A percentile compares a stretch with the other conserved stretches of the same genome.
These are phyloP conservation scores for Arvicola amphibius DNA, from an alignment of 2,797 vertebrate genomes.

Conservation along the genomic window DNA sequence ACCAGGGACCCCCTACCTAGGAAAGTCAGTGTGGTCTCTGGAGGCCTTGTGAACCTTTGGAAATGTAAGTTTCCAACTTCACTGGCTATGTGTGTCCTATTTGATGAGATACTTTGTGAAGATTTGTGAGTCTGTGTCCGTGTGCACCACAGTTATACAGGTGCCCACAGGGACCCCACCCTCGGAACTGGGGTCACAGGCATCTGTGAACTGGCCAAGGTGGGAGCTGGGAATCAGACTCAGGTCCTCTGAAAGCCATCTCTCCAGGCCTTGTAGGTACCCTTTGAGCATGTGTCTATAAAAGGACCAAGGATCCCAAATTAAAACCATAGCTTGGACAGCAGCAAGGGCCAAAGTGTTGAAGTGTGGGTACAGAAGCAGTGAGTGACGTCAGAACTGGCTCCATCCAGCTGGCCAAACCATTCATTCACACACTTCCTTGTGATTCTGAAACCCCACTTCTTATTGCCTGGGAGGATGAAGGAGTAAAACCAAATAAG, in stretches of 20 bases:
- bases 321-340: not conserved
- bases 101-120: not conserved
- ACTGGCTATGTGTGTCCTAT: not conserved
- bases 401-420: not conserved
- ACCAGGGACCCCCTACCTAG: not conserved
- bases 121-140: not conserved
- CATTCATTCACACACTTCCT: not conserved
- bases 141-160: not conserved
- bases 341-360: too few relatives aligned
- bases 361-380: not conserved
- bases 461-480: not conserved
- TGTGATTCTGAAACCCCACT: not conserved
- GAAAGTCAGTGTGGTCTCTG: not conserved
- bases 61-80: not conserved
- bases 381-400: not conserved
- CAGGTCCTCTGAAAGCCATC: not conserved
- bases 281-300: not conserved
- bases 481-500: not conserved
- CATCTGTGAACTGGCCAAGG: not conserved
- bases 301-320: not conserved
- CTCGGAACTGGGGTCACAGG: not conserved
- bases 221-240: not conserved
- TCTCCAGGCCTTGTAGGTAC: not conserved
- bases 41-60: not conserved
- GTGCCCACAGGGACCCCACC: not conserved